Evolutionary conservation across 2,888 invertebrate species (phyloP).

Genomic region (Gari tellinella): DNA sequence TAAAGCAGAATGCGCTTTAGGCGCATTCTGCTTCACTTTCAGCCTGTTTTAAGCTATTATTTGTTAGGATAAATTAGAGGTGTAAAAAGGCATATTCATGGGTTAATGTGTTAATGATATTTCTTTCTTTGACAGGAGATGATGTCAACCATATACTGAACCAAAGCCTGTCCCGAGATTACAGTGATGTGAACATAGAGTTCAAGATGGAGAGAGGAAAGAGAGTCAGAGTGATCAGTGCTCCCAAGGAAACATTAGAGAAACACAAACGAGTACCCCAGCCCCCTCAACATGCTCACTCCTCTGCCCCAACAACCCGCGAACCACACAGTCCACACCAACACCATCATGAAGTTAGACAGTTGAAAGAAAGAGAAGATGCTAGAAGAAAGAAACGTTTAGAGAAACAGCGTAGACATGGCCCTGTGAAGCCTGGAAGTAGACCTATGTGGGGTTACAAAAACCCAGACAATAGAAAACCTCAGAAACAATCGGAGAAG

Average conservation of each 20-base stretch:
- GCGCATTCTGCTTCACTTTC: too few species aligned
- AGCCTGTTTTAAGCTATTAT: too few species aligned
- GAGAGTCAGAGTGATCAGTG: conserved; percentile 74
- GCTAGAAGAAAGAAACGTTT: conserved; percentile 38
- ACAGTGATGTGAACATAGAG: conserved; percentile 72
- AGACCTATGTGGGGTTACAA: conserved; percentile 77
- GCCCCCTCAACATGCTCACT: conserved; percentile 23
- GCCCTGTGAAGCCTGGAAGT: conserved; percentile 51
- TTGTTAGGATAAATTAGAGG: too few species aligned
- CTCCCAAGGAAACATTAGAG: conserved; percentile 60
- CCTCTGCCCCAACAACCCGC: conserved; percentile 24
- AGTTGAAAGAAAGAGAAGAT: conserved; percentile 28
- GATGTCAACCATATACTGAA: conserved; percentile 36
- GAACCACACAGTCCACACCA: conserved; percentile 40
- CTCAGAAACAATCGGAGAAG: conserved; percentile 80
- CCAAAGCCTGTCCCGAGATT: conserved; percentile 47
- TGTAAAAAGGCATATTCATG: too few species aligned
- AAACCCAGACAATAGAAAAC: conserved; percentile 64
- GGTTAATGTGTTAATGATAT: not conserved
- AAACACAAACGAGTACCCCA: conserved; percentile 33
- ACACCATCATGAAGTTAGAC: conserved; percentile 44
- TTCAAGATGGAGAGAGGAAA: conserved; percentile 69
- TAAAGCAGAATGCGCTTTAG: too few species aligned
- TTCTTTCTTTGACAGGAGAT: conserved; percentile 31
- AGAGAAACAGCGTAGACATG: conserved; percentile 40